These are phyloP conservation scores for Cataglyphis altisquamis DNA, from an alignment of 2,888 invertebrate genomes.

Conservation along the genomic window DNA sequence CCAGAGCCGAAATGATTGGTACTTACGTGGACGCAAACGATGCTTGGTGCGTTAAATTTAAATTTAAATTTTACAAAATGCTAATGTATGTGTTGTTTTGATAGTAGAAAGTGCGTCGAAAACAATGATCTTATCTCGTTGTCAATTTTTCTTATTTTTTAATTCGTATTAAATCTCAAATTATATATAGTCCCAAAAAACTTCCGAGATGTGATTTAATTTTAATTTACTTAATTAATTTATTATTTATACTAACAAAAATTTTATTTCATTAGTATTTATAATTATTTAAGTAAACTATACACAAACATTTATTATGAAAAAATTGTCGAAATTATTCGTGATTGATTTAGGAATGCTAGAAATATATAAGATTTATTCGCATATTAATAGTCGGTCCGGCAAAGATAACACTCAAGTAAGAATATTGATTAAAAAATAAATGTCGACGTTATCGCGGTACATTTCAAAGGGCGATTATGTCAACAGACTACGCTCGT, in stretches of 20 bases:
- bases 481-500: background rate
- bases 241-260: conserved; percentile 9
- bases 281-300: background rate
- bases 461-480: conserved; percentile 19
- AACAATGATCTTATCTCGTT: background rate
- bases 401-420: conserved; percentile 29
- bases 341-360: background rate
- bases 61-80: background rate
- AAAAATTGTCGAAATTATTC: background rate
- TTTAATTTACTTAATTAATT: background rate
- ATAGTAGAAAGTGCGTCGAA: background rate
- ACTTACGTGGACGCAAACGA: background rate
- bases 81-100: background rate
- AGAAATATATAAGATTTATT: background rate
- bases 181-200: background rate
- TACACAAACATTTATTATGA: background rate
- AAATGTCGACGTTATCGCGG: conserved; percentile 13
- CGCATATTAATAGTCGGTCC: conserved; percentile 6
- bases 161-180: background rate
- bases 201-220: background rate
- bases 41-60: background rate
- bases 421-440: conserved; percentile 38
- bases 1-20: background rate
- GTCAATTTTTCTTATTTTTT: background rate
- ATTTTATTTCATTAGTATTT: background rate